These are phyloP conservation scores for Noctua janthe DNA, from an alignment of 2,888 invertebrate species.

Conservation along the genomic window DNA sequence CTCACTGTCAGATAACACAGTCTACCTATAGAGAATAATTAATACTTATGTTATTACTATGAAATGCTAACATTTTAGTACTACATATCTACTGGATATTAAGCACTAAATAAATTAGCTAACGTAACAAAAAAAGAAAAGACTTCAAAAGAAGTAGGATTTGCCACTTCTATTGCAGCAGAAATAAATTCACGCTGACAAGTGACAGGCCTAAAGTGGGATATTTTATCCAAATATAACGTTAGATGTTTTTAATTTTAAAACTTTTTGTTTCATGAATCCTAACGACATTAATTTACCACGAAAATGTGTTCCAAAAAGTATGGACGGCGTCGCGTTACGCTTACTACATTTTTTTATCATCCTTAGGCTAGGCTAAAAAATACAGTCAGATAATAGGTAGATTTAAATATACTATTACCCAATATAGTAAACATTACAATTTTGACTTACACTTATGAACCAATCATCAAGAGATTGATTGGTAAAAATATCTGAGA, in stretches of 20 bases:
- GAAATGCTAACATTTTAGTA: background rate
- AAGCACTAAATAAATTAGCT: conserved; percentile 4
- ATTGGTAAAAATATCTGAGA: conserved; percentile 29
- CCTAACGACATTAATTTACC: conserved; percentile 21
- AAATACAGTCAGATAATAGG: conserved; percentile 25
- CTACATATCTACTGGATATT: conserved; percentile 2
- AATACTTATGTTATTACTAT: conserved; percentile 21
- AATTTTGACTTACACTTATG: conserved; percentile 32
- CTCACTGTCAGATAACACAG: background rate
- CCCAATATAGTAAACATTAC: conserved; percentile 20
- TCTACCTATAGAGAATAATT: background rate
- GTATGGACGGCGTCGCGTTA: conserved; percentile 43
- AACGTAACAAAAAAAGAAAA: conserved; percentile 20
- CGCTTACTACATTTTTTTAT: conserved; percentile 18
- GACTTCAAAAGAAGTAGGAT: background rate
- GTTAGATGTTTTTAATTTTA: background rate
- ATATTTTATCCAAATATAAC: background rate
- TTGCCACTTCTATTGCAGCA: background rate
- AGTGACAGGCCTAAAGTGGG: background rate
- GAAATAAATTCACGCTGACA: background rate
- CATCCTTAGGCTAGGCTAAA: conserved; percentile 18
- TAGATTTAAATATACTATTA: conserved; percentile 19
- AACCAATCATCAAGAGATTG: conserved; percentile 23
- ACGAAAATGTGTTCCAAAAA: conserved; percentile 50
- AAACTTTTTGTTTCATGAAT: conserved; percentile 20